Base-by-base conservation (phyloP, 2,888 invertebrate genomes). In the Onthophagus sagittarius region DNA sequence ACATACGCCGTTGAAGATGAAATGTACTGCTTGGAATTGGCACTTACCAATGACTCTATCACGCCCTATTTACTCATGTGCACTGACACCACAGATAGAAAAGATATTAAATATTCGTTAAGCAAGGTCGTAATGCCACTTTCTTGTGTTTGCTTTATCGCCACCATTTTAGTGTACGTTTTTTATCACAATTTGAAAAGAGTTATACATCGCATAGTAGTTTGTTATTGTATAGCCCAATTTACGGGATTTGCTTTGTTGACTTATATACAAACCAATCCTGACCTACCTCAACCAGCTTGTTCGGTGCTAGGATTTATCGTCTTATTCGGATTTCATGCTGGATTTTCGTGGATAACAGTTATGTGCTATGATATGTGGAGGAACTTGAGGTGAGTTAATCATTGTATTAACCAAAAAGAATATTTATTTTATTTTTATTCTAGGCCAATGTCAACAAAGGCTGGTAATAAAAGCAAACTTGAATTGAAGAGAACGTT, bases 361-460 rank as follows among this genome's bases (percentile, higher is more conserved):
- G 90, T 93, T 82, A 93, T 93, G 89, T 93, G 93, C 83, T 91
- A 92, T 86, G 93, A 93, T 88, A 93, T 93, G 84, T 93, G 92
- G 92, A 91, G 91, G 89, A 93, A 92, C 80, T 92, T 93, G 84
- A 91, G 92, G 93, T 93, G 85, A 53, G 0, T n/a, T 53, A 53
- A 53, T 53, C 39, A 53, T 70, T 73, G 63, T 6, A 39, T 6
- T 39, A 70, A 13, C 2, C 4, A 1, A 14, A 64, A 64, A 13
- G n/a, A n/a, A n/a, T 64, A 13, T 14, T 14, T 15, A 64, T 23
- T 23, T 23, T 67, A 3, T 2, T 23, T 15, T 32, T 9, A 11
- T 23, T 67, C n/a, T 23, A 67, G 67, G n/a, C 31, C 67, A 3
- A 67, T 67, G 53, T 53, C 23, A 53, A 15, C 53, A 62, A 70